These are phyloP conservation scores for Drosophila subquinaria DNA, from an alignment of 2,888 invertebrate genomes.

Conservation along the genomic window DNA sequence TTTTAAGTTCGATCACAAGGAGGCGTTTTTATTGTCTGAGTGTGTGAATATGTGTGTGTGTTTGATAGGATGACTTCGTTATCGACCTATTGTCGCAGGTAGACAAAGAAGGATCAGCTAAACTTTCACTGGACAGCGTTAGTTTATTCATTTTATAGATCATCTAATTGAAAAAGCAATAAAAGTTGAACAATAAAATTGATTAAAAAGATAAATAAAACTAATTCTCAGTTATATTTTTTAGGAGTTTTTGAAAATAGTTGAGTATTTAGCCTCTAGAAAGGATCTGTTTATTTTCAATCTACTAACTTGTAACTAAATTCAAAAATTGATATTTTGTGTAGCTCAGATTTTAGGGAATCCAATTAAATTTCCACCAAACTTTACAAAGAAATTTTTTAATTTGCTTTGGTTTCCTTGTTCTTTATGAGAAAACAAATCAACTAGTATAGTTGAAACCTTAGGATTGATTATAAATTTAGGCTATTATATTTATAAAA, in stretches of 20 bases:
- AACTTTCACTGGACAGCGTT: conserved; percentile 47
- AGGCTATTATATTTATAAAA: not conserved
- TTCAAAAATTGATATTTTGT: too few relatives aligned
- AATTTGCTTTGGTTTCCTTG: not conserved
- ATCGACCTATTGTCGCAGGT: conserved; percentile 43
- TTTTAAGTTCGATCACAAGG: conserved; percentile 50
- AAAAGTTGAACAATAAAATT: conserved; percentile 28
- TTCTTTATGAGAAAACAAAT: not conserved
- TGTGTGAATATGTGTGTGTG: conserved; percentile 10
- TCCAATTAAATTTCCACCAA: too few relatives aligned
- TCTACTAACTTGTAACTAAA: too few relatives aligned
- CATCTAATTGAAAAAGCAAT: conserved; percentile 27
- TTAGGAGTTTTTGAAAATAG: too few relatives aligned
- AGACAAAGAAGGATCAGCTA: conserved; percentile 31
- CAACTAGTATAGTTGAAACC: not conserved
- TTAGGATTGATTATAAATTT: not conserved
- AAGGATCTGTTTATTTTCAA: too few relatives aligned
- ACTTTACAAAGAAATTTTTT: not conserved
- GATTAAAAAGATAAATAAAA: not conserved
- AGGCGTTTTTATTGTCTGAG: conserved; percentile 35
- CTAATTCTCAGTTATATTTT: too few relatives aligned
- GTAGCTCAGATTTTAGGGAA: not conserved
- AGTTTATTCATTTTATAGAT: conserved; percentile 21
- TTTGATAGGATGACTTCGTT: conserved; percentile 42
- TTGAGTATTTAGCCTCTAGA: too few relatives aligned